Base-by-base conservation (phyloP, 2,113 vertebrate genomes). In the Notarius lentiginosus region DNA sequence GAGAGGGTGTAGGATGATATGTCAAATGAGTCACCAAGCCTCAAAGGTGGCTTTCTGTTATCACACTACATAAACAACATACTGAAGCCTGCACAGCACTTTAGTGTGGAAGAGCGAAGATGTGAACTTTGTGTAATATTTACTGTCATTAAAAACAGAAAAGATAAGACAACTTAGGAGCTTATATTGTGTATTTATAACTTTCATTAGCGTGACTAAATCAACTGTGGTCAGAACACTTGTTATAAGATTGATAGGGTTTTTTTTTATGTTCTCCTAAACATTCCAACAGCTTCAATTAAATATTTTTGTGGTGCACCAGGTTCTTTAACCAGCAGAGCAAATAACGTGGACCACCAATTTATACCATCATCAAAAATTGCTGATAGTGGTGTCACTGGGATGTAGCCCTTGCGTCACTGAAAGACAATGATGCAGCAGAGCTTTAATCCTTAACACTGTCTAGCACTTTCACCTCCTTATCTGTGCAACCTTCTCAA, bases 11-110 rank as follows among this genome's bases (percentile, higher is more conserved):
- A 82, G 22, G 34, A 84, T 58, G 70, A 77, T 55, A 75, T 81
- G 14, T 63, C 66, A 34, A 76, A 82, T 89, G 83, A 85, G 68
- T 89, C 88, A 89, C 60, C 9, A 18, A 22, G 20, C 61, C 83
- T 30, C 80, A 83, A 11, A 75, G 60, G 47, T 79, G 27, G 34
- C 41, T 79, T 65, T 65, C 5, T 79, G 11, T n/a, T 41, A 51
- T 34, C 56, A 53, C 18, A n/a, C 73, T 12, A 79, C 7, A 79
- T 80, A 60, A 60, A 80, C 79, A 60, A 14, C n/a, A 51, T 24
- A 63, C 55, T 18, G 11, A 79, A 79, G 22, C 22, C 34, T 60
- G 5, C 63, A 47, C 22, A 24, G 55, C 9, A 22, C 79, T 20
- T 61, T 61, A 34, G 1, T 81, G 30, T 61, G 17, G 14, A 24